Percentiles rank a stretch among this genome's conserved stretches.
Evolutionary conservation across 2,888 invertebrate genomes (phyloP).

Genomic region (Euplexia lucipara): DNA sequence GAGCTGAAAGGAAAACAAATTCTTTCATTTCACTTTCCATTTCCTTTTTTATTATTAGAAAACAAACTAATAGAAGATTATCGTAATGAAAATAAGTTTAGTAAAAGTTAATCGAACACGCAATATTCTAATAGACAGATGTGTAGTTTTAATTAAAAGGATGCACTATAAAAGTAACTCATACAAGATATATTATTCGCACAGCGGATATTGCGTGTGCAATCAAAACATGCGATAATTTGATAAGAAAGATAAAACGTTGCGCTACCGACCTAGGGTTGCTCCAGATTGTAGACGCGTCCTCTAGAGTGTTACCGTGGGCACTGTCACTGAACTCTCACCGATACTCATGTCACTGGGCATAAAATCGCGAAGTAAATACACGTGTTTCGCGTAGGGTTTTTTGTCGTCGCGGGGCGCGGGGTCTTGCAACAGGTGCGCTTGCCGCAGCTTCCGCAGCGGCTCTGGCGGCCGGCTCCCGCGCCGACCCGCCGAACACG

Average conservation of each 20-base stretch:
- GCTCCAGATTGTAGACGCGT: constrained; percentile 78
- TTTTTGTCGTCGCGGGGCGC: constrained; percentile 52
- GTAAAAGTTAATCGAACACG: constrained; percentile 12
- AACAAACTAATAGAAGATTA: constrained; percentile 10
- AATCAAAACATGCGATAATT: constrained; percentile 78
- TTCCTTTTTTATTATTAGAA: constrained; percentile 12
- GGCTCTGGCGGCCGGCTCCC: constrained; percentile 77
- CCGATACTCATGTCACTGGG: constrained; percentile 79
- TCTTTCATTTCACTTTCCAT: too few relatives aligned
- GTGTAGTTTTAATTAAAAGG: constrained; percentile 36
- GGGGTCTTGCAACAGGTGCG: constrained; percentile 80
- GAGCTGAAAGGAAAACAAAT: too few relatives aligned
- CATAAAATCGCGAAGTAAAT: constrained; percentile 30
- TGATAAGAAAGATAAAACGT: constrained; percentile 82
- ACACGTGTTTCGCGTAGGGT: constrained; percentile 69
- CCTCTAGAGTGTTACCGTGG: constrained; percentile 56
- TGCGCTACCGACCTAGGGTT: constrained; percentile 85
- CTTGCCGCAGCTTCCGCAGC: constrained; percentile 86
- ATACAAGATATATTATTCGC: constrained; percentile 77
- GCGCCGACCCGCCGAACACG: constrained; percentile 75
- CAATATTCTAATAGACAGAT: constrained; percentile 4
- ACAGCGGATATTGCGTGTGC: constrained; percentile 77
- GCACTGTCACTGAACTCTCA: constrained; percentile 84
- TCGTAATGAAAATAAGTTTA: constrained; percentile 12
- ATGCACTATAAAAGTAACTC: constrained; percentile 46